Conservation (phyloP, 2,888 invertebrate species). For the Agonopterix alstromeriana region DNA sequence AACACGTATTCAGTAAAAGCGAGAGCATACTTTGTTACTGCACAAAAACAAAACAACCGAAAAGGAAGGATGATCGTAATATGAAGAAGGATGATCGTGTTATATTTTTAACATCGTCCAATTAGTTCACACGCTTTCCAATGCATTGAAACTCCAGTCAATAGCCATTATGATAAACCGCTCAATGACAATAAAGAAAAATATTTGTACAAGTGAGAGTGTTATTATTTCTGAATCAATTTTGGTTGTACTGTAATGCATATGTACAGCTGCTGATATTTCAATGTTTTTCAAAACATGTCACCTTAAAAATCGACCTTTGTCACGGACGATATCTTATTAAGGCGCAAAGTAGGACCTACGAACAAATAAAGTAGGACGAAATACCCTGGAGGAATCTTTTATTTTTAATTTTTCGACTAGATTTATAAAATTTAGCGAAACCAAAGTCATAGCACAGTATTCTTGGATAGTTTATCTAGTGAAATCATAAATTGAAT, state of each 20-base stretch:
- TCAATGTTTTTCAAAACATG: conserved; percentile 43
- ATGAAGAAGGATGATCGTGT: not conserved
- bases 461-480: no score
- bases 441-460: no score
- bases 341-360: no score
- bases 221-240: conserved; percentile 47
- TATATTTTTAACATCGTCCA: not conserved
- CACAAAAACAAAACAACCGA: not conserved
- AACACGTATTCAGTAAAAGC: conserved; percentile 54
- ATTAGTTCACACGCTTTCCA: conserved; percentile 39
- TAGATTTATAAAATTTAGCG: no score
- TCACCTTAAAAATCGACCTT: conserved; percentile 16
- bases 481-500: no score
- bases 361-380: no score
- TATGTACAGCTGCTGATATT: conserved; percentile 22
- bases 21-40: conserved; percentile 27
- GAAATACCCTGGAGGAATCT: no score
- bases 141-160: conserved; percentile 29
- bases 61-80: not conserved
- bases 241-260: conserved; percentile 24
- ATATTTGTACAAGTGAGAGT: conserved; percentile 43
- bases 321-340: not conserved
- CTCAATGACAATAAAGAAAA: conserved; percentile 49
- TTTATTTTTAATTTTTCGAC: no score
- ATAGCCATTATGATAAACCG: conserved; percentile 34